Percentiles rank a stretch among this genome's conserved stretches.
Evolutionary conservation across 2,113 vertebrate genomes (phyloP).

Genomic region (Coracopsis vasa): DNA sequence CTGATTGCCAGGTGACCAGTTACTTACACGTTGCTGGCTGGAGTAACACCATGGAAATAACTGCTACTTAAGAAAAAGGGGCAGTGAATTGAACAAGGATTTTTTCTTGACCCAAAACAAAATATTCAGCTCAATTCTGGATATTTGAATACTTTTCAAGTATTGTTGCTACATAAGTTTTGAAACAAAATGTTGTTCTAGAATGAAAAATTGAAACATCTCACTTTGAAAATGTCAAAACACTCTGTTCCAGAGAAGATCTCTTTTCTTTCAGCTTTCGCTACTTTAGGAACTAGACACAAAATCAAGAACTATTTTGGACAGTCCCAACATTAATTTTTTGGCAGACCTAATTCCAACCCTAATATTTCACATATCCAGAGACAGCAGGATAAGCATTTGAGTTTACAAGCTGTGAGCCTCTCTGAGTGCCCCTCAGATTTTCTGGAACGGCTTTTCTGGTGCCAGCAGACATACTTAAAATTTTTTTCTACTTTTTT

Average conservation of each 20-base stretch:
- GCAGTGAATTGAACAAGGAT: not conserved
- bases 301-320: not conserved
- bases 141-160: not conserved
- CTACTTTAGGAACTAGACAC: not conserved
- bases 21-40: not conserved
- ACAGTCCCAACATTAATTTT: not conserved
- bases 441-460: not conserved
- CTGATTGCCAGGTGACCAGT: not conserved
- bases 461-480: not conserved
- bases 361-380: not conserved
- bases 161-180: not conserved
- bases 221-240: not conserved
- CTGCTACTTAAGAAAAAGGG: not conserved
- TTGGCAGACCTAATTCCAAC: not conserved
- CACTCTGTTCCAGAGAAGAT: not conserved
- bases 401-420: rapidly evolving
- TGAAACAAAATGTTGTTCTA: not conserved
- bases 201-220: not conserved
- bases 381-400: not conserved
- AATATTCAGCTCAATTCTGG: not conserved
- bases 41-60: not conserved
- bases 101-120: not conserved
- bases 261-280: not conserved
- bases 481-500: not conserved
- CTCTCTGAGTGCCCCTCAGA: not conserved